Conservation (phyloP, 2,888 invertebrate species). For the Scaptomyza caliginosa region DNA sequence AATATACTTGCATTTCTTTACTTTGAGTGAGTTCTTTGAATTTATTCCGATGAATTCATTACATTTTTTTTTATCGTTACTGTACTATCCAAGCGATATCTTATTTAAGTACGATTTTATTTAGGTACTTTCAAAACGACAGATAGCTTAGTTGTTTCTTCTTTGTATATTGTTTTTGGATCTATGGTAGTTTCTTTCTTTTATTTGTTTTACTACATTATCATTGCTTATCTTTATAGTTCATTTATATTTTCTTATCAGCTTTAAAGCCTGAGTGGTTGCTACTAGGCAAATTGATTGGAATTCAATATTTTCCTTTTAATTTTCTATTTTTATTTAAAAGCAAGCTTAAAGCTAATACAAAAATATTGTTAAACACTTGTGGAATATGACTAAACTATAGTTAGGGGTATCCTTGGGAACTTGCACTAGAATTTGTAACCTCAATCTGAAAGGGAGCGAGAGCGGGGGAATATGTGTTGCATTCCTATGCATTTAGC, state of each 20-base stretch:
- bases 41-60: too few relatives aligned
- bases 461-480: neutral
- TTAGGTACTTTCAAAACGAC: too few relatives aligned
- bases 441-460: neutral
- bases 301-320: neutral
- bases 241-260: neutral
- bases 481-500: conserved; percentile 47
- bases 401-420: conserved; percentile 49
- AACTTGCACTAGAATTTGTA: conserved; percentile 33
- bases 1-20: too few relatives aligned
- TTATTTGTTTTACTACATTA: too few relatives aligned
- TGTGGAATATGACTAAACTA: conserved; percentile 13
- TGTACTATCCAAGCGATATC: too few relatives aligned
- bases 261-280: neutral
- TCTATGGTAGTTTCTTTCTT: too few relatives aligned
- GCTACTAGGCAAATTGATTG: too few relatives aligned
- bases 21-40: too few relatives aligned
- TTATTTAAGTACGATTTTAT: too few relatives aligned
- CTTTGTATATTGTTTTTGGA: too few relatives aligned
- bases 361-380: conserved; percentile 26
- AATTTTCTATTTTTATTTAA: neutral
- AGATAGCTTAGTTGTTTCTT: too few relatives aligned
- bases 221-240: neutral
- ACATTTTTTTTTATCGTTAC: too few relatives aligned
- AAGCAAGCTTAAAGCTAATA: neutral